Percentiles rank a stretch among this genome's conserved stretches.
Conservation (phyloP, 2,797 vertebrate species). For the Argyrosomus regius region DNA sequence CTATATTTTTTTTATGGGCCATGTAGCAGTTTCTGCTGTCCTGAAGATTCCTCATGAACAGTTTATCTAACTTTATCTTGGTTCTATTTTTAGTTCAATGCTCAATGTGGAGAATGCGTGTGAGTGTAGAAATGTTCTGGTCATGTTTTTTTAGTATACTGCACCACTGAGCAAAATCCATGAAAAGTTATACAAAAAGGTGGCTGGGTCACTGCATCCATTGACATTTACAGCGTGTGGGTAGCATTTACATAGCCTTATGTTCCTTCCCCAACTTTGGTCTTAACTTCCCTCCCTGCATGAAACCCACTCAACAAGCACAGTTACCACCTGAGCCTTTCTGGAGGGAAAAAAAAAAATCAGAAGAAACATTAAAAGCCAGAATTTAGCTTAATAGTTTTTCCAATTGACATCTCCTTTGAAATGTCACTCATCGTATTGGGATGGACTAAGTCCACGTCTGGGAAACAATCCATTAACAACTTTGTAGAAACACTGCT, state of each 20-base stretch:
- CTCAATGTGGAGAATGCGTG: too few relatives aligned
- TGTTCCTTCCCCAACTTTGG: conserved; percentile 56
- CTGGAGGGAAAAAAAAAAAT: conserved; percentile 12
- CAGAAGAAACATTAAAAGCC: conserved; percentile 49
- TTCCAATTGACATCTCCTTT: conserved; percentile 43
- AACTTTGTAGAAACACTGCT: conserved; percentile 47
- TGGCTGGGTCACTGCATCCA: conserved; percentile 55
- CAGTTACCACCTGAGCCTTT: conserved; percentile 45
- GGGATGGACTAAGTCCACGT: conserved; percentile 32
- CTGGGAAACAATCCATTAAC: conserved; percentile 64
- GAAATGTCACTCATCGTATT: conserved; percentile 54
- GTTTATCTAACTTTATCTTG: not conserved
- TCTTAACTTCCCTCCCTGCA: conserved; percentile 44
- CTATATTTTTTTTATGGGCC: too few relatives aligned
- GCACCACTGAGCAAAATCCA: conserved; percentile 68
- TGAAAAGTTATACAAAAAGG: conserved; percentile 58
- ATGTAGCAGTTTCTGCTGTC: not conserved
- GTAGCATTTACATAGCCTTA: conserved; percentile 61
- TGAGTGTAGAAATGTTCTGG: conserved; percentile 6
- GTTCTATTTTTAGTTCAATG: not conserved
- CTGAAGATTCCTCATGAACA: not conserved
- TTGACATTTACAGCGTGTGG: conserved; percentile 72
- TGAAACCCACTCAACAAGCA: conserved; percentile 48
- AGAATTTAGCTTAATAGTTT: conserved; percentile 48
- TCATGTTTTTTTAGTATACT: conserved; percentile 38